Conservation (phyloP, 2,888 invertebrate species). For the Tenthredo livida region DNA sequence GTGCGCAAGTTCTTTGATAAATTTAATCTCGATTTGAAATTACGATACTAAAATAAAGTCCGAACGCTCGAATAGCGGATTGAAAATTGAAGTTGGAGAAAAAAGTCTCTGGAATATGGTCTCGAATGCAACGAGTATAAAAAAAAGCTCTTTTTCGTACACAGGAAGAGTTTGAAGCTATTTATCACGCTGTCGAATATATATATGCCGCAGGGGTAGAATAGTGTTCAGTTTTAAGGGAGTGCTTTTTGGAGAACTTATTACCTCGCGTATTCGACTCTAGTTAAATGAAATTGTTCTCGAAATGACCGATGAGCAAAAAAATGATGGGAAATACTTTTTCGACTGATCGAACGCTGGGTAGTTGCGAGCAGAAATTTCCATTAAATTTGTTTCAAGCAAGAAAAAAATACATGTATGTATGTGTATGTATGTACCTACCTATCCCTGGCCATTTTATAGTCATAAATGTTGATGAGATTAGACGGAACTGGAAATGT, state of each 20-base stretch:
- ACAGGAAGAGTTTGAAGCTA: slow-evolving; percentile 10
- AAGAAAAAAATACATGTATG: too few species aligned
- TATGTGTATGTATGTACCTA: too few species aligned
- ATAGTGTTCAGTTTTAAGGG: background rate
- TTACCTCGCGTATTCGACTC: background rate
- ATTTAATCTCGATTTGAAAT: background rate
- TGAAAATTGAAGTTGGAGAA: background rate
- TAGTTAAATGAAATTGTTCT: background rate
- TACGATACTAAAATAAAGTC: background rate
- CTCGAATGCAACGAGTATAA: background rate
- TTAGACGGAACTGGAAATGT: slow-evolving; percentile 20
- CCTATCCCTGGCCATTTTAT: background rate
- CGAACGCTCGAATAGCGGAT: background rate
- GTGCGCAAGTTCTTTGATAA: background rate
- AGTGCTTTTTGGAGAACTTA: slow-evolving; percentile 8
- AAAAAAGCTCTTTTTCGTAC: background rate
- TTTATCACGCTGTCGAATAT: slow-evolving; percentile 34
- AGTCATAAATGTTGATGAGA: slow-evolving; percentile 11
- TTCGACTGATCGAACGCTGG: background rate
- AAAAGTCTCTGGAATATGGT: background rate
- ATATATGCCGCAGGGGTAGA: background rate
- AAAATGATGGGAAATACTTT: background rate
- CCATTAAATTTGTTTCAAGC: background rate
- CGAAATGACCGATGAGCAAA: background rate
- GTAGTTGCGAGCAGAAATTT: background rate